Percentiles rank a stretch among this genome's conserved stretches.
Evolutionary conservation across 2,797 vertebrate species (phyloP).

Genomic region (Lateolabrax maculatus): DNA sequence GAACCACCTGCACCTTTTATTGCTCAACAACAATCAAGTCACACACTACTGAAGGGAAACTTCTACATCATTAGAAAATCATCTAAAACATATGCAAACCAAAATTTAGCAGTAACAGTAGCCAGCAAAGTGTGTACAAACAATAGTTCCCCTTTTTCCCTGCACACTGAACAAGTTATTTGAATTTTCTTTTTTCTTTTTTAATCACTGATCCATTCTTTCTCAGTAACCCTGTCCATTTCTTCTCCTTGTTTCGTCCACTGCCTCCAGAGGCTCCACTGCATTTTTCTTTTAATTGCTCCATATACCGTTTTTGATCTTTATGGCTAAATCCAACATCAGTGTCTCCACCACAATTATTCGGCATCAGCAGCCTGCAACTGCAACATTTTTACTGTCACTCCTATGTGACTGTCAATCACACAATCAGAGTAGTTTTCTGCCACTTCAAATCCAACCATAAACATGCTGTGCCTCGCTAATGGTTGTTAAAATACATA

Average conservation of each 20-base stretch:
- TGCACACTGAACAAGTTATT: background rate
- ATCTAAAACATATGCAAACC: slow-evolving; percentile 15
- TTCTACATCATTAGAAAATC: too few species aligned
- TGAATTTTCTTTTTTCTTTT: background rate
- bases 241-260: background rate
- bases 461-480: background rate
- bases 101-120: slow-evolving; percentile 13
- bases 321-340: slow-evolving; percentile 23
- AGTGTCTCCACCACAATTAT: slow-evolving; percentile 26
- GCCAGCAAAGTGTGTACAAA: background rate
- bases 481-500: background rate
- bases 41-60: background rate
- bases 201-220: background rate
- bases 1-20: background rate
- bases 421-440: slow-evolving; percentile 21
- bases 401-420: slow-evolving; percentile 52
- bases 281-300: slow-evolving; percentile 2
- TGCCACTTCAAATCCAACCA: slow-evolving; percentile 13
- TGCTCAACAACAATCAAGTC: slow-evolving; percentile 28
- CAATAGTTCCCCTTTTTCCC: slow-evolving; percentile 18
- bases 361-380: slow-evolving; percentile 27
- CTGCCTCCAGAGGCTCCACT: background rate
- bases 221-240: background rate
- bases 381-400: slow-evolving; percentile 51
- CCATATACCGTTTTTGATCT: slow-evolving; percentile 31